Evolutionary conservation across 2,888 invertebrate genomes (phyloP).

Genomic region (Celastrina argiolus): DNA sequence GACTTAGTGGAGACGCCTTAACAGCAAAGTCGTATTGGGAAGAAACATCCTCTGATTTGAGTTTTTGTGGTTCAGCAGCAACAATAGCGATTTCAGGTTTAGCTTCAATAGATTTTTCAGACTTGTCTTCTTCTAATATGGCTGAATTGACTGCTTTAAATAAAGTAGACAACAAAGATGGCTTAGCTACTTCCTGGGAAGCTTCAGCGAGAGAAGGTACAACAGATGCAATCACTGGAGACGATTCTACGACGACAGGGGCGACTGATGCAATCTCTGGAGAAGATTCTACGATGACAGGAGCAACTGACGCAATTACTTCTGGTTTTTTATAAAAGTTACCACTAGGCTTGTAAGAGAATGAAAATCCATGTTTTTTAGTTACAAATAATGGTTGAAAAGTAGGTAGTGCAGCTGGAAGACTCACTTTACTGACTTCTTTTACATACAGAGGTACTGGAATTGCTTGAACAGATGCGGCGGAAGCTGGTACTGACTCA

Average conservation of each 20-base stretch:
- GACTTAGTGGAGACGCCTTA: constrained; percentile 1
- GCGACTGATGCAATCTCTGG: not conserved
- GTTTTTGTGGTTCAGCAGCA: not conserved
- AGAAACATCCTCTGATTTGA: not conserved
- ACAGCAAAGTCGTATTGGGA: constrained; percentile 3
- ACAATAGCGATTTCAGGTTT: not conserved
- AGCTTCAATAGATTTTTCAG: not conserved
- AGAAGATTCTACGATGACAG: not conserved
- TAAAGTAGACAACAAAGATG: not conserved
- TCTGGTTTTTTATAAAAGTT: not conserved
- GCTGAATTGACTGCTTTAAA: not conserved
- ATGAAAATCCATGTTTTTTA: constrained; percentile 8
- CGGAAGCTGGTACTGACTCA: not conserved
- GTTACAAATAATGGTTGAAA: not conserved
- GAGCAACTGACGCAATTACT: not conserved
- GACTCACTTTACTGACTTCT: not conserved
- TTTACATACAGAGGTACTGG: not conserved
- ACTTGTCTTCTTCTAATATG: not conserved
- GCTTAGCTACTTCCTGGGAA: constrained; percentile 29
- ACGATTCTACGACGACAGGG: not conserved
- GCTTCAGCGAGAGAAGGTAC: constrained; percentile 42
- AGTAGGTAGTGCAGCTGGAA: not conserved
- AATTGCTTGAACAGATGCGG: not conserved
- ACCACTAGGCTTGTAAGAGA: constrained; percentile 3
- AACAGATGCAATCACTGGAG: not conserved